Evolutionary conservation across 2,888 invertebrate genomes (phyloP).

Genomic region (Pelosia muscerda): DNA sequence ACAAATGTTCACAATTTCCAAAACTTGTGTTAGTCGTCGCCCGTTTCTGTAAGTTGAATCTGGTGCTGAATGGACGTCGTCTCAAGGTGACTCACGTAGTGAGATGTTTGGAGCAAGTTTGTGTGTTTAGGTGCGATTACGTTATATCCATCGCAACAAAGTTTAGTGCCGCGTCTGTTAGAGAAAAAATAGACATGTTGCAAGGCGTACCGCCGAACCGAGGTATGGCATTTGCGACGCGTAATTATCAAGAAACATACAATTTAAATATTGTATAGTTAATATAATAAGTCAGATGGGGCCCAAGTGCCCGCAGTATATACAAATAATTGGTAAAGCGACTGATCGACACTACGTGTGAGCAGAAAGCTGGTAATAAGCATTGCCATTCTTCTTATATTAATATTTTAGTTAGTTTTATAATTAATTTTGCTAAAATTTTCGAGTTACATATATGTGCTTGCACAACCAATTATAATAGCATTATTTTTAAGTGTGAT

Average conservation of each 20-base stretch:
- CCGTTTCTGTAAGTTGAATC: neutral
- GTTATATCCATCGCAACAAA: conserved; percentile 10
- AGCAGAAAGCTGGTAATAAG: no score
- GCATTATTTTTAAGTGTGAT: neutral
- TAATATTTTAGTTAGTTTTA: no score
- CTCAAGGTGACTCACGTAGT: conserved; percentile 6
- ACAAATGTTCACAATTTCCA: neutral
- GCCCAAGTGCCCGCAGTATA: no score
- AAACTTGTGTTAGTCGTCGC: neutral
- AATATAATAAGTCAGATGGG: no score
- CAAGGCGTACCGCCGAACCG: neutral
- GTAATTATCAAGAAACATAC: neutral
- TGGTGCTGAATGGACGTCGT: neutral
- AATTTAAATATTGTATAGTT: no score
- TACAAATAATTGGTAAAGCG: no score
- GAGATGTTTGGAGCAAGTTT: conserved; percentile 9
- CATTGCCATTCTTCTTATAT: no score
- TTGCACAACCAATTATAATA: neutral
- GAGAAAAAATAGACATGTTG: neutral
- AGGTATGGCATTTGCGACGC: no score
- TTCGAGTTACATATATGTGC: no score
- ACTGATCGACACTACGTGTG: no score
- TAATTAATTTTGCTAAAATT: no score
- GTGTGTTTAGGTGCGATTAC: conserved; percentile 10
- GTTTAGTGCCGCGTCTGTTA: conserved; percentile 13